A percentile compares a stretch with the other conserved stretches of the same genome.
Conservation (phyloP, 2,113 vertebrate species). For the Phylloscopus whistleri region DNA sequence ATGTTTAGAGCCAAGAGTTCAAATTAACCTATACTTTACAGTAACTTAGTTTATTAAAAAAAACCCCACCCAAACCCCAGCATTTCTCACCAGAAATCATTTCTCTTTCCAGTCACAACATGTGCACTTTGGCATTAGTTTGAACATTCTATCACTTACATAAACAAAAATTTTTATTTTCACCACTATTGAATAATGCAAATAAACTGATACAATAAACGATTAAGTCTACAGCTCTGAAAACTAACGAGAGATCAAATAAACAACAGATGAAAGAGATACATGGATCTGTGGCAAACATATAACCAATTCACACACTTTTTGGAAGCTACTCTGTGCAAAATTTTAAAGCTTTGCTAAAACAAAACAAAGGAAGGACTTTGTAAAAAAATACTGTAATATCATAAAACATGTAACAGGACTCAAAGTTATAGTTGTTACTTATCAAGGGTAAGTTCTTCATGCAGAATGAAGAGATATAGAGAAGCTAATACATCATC, state of each 20-base stretch:
- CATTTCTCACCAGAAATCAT: neutral
- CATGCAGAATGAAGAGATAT: neutral
- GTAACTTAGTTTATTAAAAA: neutral
- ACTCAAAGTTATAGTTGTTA: neutral
- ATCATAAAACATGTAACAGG: neutral
- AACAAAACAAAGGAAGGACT: neutral
- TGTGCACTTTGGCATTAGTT: neutral
- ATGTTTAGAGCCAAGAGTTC: neutral
- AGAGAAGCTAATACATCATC: neutral
- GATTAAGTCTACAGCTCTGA: neutral
- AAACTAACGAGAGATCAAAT: neutral
- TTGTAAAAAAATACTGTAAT: neutral
- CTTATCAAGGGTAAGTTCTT: neutral
- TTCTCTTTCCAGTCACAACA: neutral
- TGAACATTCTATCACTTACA: neutral
- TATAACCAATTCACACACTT: neutral
- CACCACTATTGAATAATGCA: neutral
- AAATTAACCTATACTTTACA: neutral
- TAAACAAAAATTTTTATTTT: neutral
- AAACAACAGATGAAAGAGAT: neutral
- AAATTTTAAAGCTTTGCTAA: neutral
- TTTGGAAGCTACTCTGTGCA: neutral
- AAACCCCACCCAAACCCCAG: fast-evolving
- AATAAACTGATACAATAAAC: neutral
- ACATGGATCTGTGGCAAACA: neutral